Conservation (phyloP, 2,888 invertebrate species). For the Coremacera marginata region DNA sequence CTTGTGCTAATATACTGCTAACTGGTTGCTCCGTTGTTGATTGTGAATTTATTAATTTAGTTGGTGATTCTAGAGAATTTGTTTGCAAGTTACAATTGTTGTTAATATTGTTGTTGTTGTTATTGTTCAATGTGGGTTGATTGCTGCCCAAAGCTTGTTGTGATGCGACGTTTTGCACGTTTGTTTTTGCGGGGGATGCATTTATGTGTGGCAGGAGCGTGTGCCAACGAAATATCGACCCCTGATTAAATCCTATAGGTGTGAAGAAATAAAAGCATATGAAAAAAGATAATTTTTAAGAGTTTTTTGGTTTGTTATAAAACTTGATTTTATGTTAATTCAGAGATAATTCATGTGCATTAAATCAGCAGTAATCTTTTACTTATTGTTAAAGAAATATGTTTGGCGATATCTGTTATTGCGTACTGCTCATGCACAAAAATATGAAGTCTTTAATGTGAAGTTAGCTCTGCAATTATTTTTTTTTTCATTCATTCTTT, state of each 20-base stretch:
- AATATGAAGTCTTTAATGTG: too few relatives aligned
- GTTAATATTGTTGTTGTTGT: conserved; percentile 52
- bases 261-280: background rate
- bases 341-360: too few relatives aligned
- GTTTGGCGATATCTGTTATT: too few relatives aligned
- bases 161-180: conserved; percentile 54
- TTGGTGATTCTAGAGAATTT: conserved; percentile 60
- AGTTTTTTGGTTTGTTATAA: too few relatives aligned
- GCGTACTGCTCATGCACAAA: too few relatives aligned
- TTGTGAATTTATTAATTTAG: conserved; percentile 61
- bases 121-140: conserved; percentile 15
- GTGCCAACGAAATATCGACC: conserved; percentile 68
- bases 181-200: conserved; percentile 61
- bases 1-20: conserved; percentile 45
- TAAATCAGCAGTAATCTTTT: too few relatives aligned
- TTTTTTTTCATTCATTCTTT: too few relatives aligned
- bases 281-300: background rate
- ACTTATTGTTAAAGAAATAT: too few relatives aligned
- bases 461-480: too few relatives aligned
- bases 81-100: conserved; percentile 52
- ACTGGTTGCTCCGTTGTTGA: conserved; percentile 47
- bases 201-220: conserved; percentile 67
- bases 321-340: too few relatives aligned
- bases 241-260: conserved; percentile 66
- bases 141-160: conserved; percentile 48